Evolutionary conservation across 2,113 vertebrate genomes (phyloP).

Genomic region (Scopus umbretta): DNA sequence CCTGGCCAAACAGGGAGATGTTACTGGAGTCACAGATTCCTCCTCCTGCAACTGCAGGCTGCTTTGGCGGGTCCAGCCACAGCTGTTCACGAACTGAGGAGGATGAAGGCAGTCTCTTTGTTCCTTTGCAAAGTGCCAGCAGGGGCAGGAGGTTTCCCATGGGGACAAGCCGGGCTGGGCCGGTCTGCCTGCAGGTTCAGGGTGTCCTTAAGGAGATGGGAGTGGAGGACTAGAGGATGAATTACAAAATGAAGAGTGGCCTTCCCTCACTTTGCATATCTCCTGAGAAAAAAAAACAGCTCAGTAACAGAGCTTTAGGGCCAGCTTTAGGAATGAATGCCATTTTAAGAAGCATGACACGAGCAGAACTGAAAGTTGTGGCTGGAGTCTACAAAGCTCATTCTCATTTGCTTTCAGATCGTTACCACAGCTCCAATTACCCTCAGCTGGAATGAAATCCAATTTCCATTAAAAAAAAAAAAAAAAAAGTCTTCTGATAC

Average conservation of each 20-base stretch:
- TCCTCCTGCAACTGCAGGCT: not conserved
- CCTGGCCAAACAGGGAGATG: not conserved
- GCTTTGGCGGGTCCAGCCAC: not conserved
- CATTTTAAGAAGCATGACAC: not conserved
- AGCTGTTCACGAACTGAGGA: not conserved
- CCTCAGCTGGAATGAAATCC: not conserved
- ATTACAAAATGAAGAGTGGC: not conserved
- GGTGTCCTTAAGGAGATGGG: not conserved
- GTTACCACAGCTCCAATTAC: not conserved
- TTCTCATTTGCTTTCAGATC: constrained; percentile 18
- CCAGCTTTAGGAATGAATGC: not conserved
- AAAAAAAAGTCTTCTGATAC: not conserved
- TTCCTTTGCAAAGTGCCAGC: not conserved
- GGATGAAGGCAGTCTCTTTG: not conserved
- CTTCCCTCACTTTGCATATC: not conserved
- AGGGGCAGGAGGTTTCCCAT: not conserved
- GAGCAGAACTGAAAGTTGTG: not conserved
- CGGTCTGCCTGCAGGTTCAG: not conserved
- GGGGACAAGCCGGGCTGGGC: not conserved
- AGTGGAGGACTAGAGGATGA: not conserved
- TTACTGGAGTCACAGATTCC: not conserved
- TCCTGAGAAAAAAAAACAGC: not conserved
- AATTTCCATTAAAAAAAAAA: not conserved
- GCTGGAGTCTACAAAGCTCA: not conserved
- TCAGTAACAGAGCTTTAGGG: not conserved